Conservation (phyloP, 2,888 invertebrate species). For the Papilio protenor region DNA sequence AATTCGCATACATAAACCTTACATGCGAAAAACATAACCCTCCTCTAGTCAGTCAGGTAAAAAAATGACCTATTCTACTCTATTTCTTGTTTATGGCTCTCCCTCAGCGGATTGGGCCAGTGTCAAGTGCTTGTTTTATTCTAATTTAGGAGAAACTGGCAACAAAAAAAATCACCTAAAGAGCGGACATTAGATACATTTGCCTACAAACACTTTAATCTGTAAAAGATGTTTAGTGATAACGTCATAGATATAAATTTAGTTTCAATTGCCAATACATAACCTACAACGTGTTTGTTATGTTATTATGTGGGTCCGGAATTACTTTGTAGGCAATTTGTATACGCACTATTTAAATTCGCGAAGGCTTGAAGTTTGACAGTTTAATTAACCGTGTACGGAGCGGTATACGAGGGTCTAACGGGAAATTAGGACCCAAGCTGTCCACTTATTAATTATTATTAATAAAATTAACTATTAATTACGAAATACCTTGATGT, state of each 20-base stretch:
- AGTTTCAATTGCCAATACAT: not conserved
- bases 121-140: too few species aligned
- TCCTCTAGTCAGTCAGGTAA: too few species aligned
- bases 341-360: slow-evolving; percentile 51
- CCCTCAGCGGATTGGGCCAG: too few species aligned
- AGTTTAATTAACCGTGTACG: slow-evolving; percentile 66
- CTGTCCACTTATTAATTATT: slow-evolving; percentile 51
- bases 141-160: too few species aligned
- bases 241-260: not conserved
- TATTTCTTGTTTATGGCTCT: too few species aligned
- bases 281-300: not conserved
- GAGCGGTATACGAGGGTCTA: slow-evolving; percentile 58
- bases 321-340: slow-evolving; percentile 29
- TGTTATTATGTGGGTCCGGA: slow-evolving; percentile 12
- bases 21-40: too few species aligned
- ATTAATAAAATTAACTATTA: too few species aligned
- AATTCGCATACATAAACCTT: too few species aligned
- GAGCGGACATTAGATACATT: not conserved
- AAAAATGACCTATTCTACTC: too few species aligned
- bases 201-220: not conserved
- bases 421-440: slow-evolving; percentile 59
- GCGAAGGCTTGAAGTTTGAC: slow-evolving; percentile 57
- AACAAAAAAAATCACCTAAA: too few species aligned
- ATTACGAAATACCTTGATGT: too few species aligned
- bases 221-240: not conserved